phyloP scores from a whole-genome alignment of 2,888 invertebrate species.

The Rhogogaster chlorosoma region DNA sequence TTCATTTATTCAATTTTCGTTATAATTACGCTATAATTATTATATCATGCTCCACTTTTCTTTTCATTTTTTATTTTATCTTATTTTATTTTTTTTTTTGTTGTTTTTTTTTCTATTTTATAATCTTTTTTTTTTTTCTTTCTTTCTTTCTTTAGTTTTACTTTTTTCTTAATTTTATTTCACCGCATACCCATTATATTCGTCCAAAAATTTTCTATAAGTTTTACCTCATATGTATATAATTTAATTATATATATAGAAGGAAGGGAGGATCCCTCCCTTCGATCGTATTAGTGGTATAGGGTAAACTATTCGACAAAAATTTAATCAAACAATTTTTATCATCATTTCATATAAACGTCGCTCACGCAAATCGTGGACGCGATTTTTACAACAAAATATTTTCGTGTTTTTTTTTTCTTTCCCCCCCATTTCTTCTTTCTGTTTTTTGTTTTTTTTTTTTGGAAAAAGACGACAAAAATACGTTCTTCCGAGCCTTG shows the following conservation, averaged over 20 bases:
- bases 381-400: background rate
- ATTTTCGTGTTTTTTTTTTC: background rate
- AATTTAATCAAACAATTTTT: too few relatives aligned
- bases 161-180: background rate
- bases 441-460: background rate
- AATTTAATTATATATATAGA: background rate
- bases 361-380: background rate
- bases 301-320: too few relatives aligned
- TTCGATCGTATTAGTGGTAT: background rate
- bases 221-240: background rate
- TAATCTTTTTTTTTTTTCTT: background rate
- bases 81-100: background rate
- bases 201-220: background rate
- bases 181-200: background rate
- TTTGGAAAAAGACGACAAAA: background rate
- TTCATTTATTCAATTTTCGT: conserved; percentile 16
- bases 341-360: background rate
- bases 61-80: background rate
- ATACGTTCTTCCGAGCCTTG: background rate
- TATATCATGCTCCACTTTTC: conserved; percentile 6
- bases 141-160: background rate
- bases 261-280: background rate
- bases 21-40: background rate
- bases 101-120: background rate
- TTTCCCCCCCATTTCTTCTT: background rate